Evolutionary conservation across 92 coral and sea anemone genomes (phyloP).

Genomic region (Phenganax stokvisi): DNA sequence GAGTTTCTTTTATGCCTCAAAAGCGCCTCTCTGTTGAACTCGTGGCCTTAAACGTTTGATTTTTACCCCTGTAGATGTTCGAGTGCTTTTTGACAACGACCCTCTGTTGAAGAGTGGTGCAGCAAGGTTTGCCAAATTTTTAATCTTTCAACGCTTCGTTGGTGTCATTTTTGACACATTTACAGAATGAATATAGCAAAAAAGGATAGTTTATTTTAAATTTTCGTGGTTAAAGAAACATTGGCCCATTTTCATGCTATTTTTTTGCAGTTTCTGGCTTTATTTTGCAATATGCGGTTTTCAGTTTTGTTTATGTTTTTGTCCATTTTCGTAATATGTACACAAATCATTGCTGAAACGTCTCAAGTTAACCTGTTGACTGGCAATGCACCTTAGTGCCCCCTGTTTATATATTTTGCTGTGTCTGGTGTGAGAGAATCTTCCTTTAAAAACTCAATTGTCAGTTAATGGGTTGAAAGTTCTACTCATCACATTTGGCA

Average conservation of each 20-base stretch:
- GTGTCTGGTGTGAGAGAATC: too few relatives aligned
- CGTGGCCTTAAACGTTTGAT: background rate
- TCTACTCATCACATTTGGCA: too few relatives aligned
- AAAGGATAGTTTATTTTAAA: background rate
- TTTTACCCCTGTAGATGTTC: conserved; percentile 65
- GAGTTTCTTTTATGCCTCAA: background rate
- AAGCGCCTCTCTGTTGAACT: background rate
- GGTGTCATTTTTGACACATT: background rate
- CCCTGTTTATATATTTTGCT: too few relatives aligned
- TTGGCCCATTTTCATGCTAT: background rate
- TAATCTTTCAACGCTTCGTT: conserved; percentile 4
- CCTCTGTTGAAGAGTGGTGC: conserved; percentile 71
- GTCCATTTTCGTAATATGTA: background rate
- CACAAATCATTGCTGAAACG: background rate
- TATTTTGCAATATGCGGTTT: background rate
- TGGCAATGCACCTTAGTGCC: too few relatives aligned
- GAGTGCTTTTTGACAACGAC: conserved; percentile 85
- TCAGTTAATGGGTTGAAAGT: too few relatives aligned
- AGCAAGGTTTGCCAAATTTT: conserved; percentile 60
- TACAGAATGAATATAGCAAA: conserved; percentile 11
- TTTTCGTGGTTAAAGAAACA: background rate
- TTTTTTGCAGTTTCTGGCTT: background rate
- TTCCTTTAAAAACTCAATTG: too few relatives aligned
- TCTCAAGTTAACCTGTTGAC: too few relatives aligned
- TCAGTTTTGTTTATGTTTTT: background rate